A percentile compares a stretch with the other conserved stretches of the same genome.
Evolutionary conservation across 2,797 vertebrate genomes (phyloP).

Genomic region (Falco berigora): DNA sequence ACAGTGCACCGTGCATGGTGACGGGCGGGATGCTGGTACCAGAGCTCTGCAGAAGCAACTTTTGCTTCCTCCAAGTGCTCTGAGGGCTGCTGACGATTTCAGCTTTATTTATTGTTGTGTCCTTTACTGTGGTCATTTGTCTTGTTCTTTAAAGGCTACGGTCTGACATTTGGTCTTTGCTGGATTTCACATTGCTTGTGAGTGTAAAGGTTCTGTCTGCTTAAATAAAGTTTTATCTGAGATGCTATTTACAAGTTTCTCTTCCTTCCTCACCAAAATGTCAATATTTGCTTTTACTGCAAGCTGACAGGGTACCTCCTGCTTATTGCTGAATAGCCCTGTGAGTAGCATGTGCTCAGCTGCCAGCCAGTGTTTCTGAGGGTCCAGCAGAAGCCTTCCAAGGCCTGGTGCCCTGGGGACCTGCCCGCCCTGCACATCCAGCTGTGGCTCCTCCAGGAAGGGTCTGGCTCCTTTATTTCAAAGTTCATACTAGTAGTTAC

Average conservation of each 20-base stretch:
- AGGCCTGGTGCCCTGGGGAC: background rate
- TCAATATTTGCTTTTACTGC: conserved; percentile 35
- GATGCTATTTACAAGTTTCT: conserved; percentile 54
- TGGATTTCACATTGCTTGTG: conserved; percentile 11
- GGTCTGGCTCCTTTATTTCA: background rate
- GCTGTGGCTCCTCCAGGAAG: rapidly evolving
- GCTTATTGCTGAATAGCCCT: background rate
- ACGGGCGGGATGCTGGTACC: rapidly evolving
- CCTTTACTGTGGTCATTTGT: conserved; percentile 35
- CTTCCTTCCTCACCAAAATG: conserved; percentile 15
- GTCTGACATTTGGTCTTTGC: conserved; percentile 66
- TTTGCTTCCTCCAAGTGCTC: background rate
- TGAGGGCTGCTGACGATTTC: conserved; percentile 8
- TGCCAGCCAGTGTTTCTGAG: background rate
- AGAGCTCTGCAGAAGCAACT: background rate
- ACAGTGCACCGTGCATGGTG: rapidly evolving
- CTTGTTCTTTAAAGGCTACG: conserved; percentile 58
- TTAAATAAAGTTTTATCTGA: conserved; percentile 57
- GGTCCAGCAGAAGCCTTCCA: background rate
- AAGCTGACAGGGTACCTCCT: background rate
- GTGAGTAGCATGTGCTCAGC: background rate
- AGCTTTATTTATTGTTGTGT: conserved; percentile 48
- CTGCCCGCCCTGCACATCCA: background rate
- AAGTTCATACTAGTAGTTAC: background rate
- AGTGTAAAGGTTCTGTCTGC: conserved; percentile 61